Conservation (phyloP, 2,888 invertebrate species). For the Crepidodera aurea region DNA sequence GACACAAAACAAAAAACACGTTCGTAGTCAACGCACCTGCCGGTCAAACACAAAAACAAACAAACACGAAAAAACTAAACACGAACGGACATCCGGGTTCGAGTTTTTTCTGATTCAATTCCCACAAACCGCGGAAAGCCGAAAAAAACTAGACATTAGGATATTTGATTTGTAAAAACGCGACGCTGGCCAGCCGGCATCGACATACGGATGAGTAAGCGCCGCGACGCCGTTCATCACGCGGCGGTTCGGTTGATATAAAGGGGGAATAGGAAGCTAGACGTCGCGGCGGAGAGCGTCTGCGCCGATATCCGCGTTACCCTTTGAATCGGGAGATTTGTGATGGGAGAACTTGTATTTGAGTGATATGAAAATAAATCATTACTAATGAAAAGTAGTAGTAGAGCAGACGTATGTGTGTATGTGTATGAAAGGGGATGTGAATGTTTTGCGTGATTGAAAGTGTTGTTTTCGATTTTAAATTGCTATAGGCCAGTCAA, state of each 20-base stretch:
- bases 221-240: conserved; percentile 31
- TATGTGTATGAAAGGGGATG: too few relatives aligned
- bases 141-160: not conserved
- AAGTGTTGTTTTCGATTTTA: too few relatives aligned
- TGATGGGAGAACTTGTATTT: not conserved
- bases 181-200: conserved; percentile 19
- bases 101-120: conserved; percentile 1
- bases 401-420: not conserved
- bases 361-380: conserved; percentile 13
- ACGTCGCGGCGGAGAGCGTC: conserved; percentile 18
- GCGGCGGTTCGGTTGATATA: conserved; percentile 25
- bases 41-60: not conserved
- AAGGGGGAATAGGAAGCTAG: conserved; percentile 27
- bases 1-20: not conserved
- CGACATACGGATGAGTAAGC: conserved; percentile 32
- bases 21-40: not conserved
- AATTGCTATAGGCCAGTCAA: too few relatives aligned
- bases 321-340: conserved; percentile 8
- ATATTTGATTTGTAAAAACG: conserved; percentile 7
- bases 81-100: not conserved
- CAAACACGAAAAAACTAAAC: not conserved
- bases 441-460: too few relatives aligned
- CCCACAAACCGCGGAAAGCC: not conserved
- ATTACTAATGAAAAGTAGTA: not conserved
- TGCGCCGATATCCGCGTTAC: conserved; percentile 22